A percentile compares a stretch with the other conserved stretches of the same genome.
phyloP scores from a whole-genome alignment of 1,140 invertebrate genomes.

The Megathymus violae region DNA sequence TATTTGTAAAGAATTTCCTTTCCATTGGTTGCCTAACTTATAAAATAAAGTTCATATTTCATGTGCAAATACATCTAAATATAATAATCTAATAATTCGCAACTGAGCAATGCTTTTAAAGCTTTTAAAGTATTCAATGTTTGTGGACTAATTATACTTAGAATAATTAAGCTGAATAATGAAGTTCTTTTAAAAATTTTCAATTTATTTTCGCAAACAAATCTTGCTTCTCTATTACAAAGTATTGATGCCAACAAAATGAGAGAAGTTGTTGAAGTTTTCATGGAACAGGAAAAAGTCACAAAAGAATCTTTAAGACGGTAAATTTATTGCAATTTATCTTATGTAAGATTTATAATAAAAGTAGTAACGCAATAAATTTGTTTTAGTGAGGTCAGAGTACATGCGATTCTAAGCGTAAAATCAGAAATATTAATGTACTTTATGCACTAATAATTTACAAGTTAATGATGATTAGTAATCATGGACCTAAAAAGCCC shows the following conservation, averaged over 20 bases:
- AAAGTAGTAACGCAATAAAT: conserved; percentile 10
- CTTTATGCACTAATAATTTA: conserved; percentile 3
- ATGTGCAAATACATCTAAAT: too few species aligned
- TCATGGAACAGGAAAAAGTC: conserved; percentile 12
- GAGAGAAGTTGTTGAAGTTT: conserved; percentile 26
- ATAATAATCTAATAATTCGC: conserved; percentile 14
- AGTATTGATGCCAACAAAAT: conserved; percentile 22
- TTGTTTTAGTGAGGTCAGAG: conserved; percentile 19
- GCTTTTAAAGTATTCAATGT: conserved; percentile 11
- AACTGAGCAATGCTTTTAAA: conserved; percentile 12
- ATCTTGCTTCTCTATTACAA: conserved; percentile 23
- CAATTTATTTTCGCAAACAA: conserved; percentile 26
- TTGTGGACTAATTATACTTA: conserved; percentile 18
- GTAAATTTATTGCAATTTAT: conserved; percentile 10
- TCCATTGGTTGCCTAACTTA: too few species aligned
- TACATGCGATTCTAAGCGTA: conserved; percentile 32
- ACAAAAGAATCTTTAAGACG: conserved; percentile 22
- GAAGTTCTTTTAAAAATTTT: conserved; percentile 8
- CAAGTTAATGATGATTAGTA: neutral
- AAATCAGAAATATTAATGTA: conserved; percentile 23
- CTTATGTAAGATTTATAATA: conserved; percentile 16
- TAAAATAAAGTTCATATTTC: too few species aligned
- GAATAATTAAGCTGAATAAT: conserved; percentile 10
- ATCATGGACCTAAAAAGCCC: conserved; percentile 20
- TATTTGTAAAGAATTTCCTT: too few species aligned